Base-by-base conservation (phyloP, 2,888 invertebrate species). In the Diaperis boleti region DNA sequence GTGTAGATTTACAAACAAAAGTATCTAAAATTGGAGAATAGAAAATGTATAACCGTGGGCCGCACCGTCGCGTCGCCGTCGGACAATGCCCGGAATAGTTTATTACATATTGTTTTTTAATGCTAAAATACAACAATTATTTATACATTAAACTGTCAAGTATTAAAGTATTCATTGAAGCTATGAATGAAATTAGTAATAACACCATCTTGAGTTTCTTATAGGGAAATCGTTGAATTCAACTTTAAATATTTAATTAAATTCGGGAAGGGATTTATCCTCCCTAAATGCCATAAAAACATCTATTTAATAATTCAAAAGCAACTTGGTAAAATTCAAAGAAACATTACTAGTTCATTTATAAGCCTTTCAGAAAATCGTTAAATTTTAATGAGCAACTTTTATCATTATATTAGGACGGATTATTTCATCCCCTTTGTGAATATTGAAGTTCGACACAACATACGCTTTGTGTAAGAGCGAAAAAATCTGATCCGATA, bases 311-410 rank as follows among this genome's bases (percentile, higher is more conserved):
- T 61, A 47, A 61, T 61, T 54, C 54, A 54, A 35, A 29, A 14
- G 13, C 55, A 22, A 61, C 61, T 54, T 61, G 44, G 44, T 60
- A 45, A 61, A 61, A 61, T 61, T 55, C 61, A 61, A 60, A 61
- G 61, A 61, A 61, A 55, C 47, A 47, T 55, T 61, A 61, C 61
- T 61, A 61, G 45, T 61, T 61, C 61, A 55, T 55, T 61, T 55
- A 61, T 60, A 61, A 55, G 29, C 61, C 55, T 61, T 52, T 61
- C 41, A 61, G 45, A 41, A 44, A 55, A 44, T 47, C 7, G 22
- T 54, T 37, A 54, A 61, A 26, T 15, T 55, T 61, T 61, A 54
- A 61, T 61, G 39, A 33, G 31, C 26, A 45, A 55, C 39, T 61
- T 60, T 55, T 55, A 61, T 10, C 42, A 57, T 62, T 57, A 50